Conservation (phyloP, 2,888 invertebrate genomes). For the Orthosia gothica region DNA sequence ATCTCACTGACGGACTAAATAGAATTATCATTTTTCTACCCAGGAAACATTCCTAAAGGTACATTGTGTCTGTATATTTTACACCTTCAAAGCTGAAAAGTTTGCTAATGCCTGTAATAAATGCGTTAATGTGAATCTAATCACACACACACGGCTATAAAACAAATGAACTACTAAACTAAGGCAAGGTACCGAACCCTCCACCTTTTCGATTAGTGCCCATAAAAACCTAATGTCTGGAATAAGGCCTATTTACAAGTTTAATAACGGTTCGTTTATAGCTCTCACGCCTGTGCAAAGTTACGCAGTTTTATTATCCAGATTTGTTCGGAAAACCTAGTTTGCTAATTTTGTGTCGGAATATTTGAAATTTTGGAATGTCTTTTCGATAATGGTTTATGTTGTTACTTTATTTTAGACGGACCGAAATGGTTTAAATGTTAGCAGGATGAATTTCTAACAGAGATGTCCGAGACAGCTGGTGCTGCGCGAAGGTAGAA, state of each 20-base stretch:
- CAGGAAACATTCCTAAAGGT: too few species aligned
- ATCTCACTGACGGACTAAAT: too few species aligned
- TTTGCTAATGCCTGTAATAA: not conserved
- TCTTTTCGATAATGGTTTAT: not conserved
- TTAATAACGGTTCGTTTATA: slow-evolving; percentile 7
- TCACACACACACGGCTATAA: not conserved
- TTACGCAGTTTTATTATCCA: slow-evolving; percentile 1
- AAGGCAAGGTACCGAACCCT: not conserved
- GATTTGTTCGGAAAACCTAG: slow-evolving; percentile 11
- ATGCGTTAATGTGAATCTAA: slow-evolving; percentile 2
- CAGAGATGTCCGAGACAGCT: too few species aligned
- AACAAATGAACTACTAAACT: slow-evolving; percentile 8
- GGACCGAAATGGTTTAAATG: not conserved
- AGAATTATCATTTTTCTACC: too few species aligned
- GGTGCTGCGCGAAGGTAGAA: too few species aligned
- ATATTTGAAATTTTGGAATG: not conserved
- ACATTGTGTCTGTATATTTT: too few species aligned
- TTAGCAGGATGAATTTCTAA: not conserved
- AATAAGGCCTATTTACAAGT: slow-evolving; percentile 25
- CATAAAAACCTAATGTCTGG: slow-evolving; percentile 21
- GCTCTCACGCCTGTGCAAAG: not conserved
- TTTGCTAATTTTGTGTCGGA: not conserved
- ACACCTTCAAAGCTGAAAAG: not conserved
- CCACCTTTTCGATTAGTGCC: not conserved
- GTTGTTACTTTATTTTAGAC: not conserved